phyloP scores from a whole-genome alignment of 2,797 vertebrate genomes.

The Atherinosoma microstoma region DNA sequence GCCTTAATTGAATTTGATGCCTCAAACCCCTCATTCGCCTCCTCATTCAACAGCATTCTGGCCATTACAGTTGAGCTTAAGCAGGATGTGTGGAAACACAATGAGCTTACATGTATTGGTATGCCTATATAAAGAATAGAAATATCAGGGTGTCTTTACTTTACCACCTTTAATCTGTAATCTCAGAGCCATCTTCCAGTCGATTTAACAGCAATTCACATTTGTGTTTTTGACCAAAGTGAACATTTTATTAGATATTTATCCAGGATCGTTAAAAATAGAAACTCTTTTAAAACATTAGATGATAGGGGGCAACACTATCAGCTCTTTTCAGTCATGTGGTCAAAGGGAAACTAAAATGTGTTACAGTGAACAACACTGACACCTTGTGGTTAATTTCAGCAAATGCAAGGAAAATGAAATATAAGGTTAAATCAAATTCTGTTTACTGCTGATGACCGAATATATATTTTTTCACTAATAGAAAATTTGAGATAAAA shows the following conservation, averaged over 20 bases:
- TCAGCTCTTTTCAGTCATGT: background rate
- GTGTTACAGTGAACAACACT: conserved; percentile 44
- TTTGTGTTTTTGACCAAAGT: background rate
- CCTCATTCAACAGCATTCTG: conserved; percentile 38
- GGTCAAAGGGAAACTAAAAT: conserved; percentile 1
- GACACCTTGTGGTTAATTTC: conserved; percentile 57
- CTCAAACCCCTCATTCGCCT: conserved; percentile 50
- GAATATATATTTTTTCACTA: no score
- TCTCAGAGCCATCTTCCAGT: background rate
- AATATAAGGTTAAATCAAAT: background rate
- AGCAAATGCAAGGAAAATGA: background rate
- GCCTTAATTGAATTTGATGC: conserved; percentile 72
- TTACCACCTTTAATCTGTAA: background rate
- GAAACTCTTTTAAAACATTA: background rate
- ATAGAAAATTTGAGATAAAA: no score
- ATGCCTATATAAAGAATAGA: background rate
- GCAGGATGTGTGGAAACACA: conserved; percentile 18
- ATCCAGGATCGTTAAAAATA: background rate
- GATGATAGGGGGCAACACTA: background rate
- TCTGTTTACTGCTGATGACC: background rate
- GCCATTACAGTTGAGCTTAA: background rate
- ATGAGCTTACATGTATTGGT: background rate
- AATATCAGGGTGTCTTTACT: background rate
- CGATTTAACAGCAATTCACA: background rate
- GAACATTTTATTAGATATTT: conserved; percentile 2